Base-by-base conservation (phyloP, 2,113 vertebrate species). In the Marcusenius ussheri region DNA sequence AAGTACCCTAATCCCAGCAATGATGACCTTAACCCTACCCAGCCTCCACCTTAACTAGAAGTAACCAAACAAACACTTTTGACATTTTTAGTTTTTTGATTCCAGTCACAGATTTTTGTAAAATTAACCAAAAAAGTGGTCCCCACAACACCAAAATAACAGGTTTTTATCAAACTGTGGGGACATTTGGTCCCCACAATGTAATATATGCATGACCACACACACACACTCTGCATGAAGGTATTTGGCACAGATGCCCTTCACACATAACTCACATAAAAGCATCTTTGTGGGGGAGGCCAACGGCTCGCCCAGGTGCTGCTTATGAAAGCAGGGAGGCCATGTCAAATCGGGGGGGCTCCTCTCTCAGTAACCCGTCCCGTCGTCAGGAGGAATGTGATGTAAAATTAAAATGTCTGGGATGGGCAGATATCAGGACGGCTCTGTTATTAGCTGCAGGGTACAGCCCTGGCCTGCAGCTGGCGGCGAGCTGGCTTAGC, bases 191-290 rank as follows among this genome's bases (percentile, higher is more conserved):
- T 56, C 53, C 53, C 53, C 53, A 56, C 21, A 56, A 56, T 56
- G 53, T 56, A 56, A 24, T 56, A 56, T 56, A 56, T 56, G 21
- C 45, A 86, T 47, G 3, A 88, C n/a, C 77, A 39, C 21, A 47
- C 45, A 89, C 62, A 77, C 21, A 74, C 13, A 50, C 88, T 19
- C 31, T 87, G 50, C 13, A 56, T 58, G 87, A 19, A 58, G 87
- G 31, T 35, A 58, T 58, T 58, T 21, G 27, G 53, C 31, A 42
- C 87, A 88, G 87, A 53, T 88, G 53, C 35, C 53, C 31, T 21
- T 62, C 56, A 58, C 87, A 62, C 53, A 88, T 88, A 87, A 56
- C 86, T 53, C 49, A 42, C 86, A 87, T 87, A 62, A 88, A 62
- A 88, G 87, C 87, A 88, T 88, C 51, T 56, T 62, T 88, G 51